Base-by-base conservation (phyloP, 1,140 invertebrate genomes). In the Drosophila punjabiensis region DNA sequence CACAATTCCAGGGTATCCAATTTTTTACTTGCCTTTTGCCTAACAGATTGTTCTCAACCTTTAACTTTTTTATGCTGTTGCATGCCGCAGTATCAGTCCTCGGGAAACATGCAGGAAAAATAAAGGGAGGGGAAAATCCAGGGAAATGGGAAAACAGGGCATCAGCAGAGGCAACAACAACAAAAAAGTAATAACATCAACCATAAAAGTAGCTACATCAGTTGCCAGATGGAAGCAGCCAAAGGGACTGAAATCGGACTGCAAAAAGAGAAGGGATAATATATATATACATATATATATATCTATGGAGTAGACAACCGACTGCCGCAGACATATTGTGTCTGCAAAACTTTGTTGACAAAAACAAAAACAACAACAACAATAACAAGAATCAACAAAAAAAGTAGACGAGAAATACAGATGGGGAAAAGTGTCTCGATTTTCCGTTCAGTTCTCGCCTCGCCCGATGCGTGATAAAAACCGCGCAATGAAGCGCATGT, bases 171-270 rank as follows among this genome's bases (percentile, higher is more conserved):
- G 32, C 30, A 82, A 65, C 20, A 82, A 65, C 20, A 71, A 76
- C 64, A 70, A 90, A 90, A 88, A 81, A 81, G 86, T 89, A 90
- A 89, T 89, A 89, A 90, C 86, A 89, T 89, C 85, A 89, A 85
- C 81, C 79, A 89, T 89, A 89, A 89, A 90, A 89, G 86, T 89
- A 90, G 86, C 86, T 86, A 90, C 86, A 89, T 89, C 86, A 82
- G 86, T 75, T 90, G 86, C 75, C 86, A 88, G 86, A 88, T 89
- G 85, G 75, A 76, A 81, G 81, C 81, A 69, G 61, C 62, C 37
- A 47, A 53, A 45, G 62, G 65, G 61, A 66, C 61, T 28, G 53
- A 56, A 65, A 79, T 65, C 41, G 52, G 47, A 63, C 20, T 48
- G 56, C 45, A 41, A 37, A 60, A 39, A 60, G 43, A 35, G 18